phyloP scores from a whole-genome alignment of 2,797 vertebrate species.

The Betta splendens region DNA sequence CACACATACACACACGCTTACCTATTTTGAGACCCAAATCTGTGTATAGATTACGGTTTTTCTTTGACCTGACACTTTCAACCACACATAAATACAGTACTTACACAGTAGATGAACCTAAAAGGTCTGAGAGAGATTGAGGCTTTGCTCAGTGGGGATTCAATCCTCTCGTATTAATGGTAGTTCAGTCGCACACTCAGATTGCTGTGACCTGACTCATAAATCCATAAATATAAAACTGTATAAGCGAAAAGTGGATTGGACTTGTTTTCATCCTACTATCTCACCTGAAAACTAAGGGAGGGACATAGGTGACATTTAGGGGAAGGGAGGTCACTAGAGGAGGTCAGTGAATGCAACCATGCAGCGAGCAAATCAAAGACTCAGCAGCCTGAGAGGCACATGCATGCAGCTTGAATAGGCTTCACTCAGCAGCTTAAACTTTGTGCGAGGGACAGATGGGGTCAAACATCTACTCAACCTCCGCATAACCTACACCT shows the following conservation, averaged over 20 bases:
- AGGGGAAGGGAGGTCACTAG: constrained; percentile 39
- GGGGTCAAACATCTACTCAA: constrained; percentile 42
- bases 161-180: constrained; percentile 23
- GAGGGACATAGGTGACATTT: constrained; percentile 59
- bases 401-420: constrained; percentile 23
- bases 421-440: constrained; percentile 39
- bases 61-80: constrained; percentile 20
- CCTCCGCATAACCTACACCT: constrained; percentile 22
- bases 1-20: constrained; percentile 25
- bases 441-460: constrained; percentile 20
- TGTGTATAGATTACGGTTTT: constrained; percentile 32
- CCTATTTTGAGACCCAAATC: constrained; percentile 35
- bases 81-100: constrained; percentile 32
- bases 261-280: constrained; percentile 7
- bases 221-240: constrained; percentile 29
- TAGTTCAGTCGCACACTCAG: constrained; percentile 2
- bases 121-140: constrained; percentile 34
- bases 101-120: constrained; percentile 17
- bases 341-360: constrained; percentile 48
- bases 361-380: constrained; percentile 54
- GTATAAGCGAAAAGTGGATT: not conserved
- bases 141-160: constrained; percentile 42
- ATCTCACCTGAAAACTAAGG: constrained; percentile 22
- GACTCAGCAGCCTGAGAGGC: constrained; percentile 65
- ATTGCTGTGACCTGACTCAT: constrained; percentile 2